Conservation (phyloP, 2,888 invertebrate species). For the Trilocha varians region DNA sequence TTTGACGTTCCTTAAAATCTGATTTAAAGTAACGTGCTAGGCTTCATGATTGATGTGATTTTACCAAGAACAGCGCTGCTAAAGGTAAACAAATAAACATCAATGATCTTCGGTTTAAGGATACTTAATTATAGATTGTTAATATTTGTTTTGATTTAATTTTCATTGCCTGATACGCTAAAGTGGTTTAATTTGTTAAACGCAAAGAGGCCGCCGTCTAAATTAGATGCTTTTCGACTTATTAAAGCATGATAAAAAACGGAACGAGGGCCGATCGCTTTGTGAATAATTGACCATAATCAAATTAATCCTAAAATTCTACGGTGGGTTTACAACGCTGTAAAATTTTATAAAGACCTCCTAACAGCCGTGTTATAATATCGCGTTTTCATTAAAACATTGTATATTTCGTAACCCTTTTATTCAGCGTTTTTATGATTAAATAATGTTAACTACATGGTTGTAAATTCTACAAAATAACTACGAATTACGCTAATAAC, state of each 20-base stretch:
- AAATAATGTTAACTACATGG: too few species aligned
- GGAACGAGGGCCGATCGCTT: conserved; percentile 57
- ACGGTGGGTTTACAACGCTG: conserved; percentile 71
- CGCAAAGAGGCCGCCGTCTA: conserved; percentile 68
- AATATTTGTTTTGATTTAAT: conserved; percentile 63
- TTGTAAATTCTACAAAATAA: too few species aligned
- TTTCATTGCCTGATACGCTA: conserved; percentile 66
- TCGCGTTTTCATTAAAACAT: conserved; percentile 29
- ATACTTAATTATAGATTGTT: conserved; percentile 70
- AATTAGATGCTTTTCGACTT: conserved; percentile 71
- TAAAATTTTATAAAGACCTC: conserved; percentile 69
- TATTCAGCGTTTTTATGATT: too few species aligned
- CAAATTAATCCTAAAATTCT: conserved; percentile 72
- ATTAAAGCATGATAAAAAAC: conserved; percentile 65
- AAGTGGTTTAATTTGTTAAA: conserved; percentile 70
- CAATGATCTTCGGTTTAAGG: conserved; percentile 51
- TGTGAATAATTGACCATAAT: conserved; percentile 73
- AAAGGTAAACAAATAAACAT: conserved; percentile 33
- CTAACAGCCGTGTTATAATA: conserved; percentile 57
- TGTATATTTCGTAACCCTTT: too few species aligned
- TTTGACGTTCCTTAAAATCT: conserved; percentile 20
- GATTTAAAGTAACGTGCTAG: conserved; percentile 2
- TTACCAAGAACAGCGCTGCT: conserved; percentile 7
- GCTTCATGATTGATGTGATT: not conserved
- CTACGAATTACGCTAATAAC: too few species aligned